Evolutionary conservation across 2,797 vertebrate species (phyloP).

Genomic region (Helarctos malayanus): DNA sequence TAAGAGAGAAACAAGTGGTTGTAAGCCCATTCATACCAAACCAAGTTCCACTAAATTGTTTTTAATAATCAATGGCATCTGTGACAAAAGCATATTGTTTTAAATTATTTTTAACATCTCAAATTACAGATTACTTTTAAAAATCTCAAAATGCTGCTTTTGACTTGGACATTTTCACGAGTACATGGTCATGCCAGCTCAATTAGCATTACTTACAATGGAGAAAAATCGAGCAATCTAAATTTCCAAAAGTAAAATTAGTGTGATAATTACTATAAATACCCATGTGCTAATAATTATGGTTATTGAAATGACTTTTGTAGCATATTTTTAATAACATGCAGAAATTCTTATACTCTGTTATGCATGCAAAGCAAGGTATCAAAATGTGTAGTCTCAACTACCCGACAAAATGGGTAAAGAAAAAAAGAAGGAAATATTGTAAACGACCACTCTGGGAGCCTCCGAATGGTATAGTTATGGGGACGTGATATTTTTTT

Average conservation of each 20-base stretch:
- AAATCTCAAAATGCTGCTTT: not conserved
- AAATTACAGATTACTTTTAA: not conserved
- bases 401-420: not conserved
- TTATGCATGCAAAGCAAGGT: not conserved
- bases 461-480: not conserved
- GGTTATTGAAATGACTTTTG: not conserved
- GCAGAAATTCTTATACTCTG: not conserved
- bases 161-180: slow-evolving; percentile 4
- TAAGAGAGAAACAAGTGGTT: not conserved
- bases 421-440: not conserved
- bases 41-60: not conserved
- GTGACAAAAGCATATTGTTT: not conserved
- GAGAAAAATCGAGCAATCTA: not conserved
- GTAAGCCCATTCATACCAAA: not conserved
- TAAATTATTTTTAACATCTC: not conserved
- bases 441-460: not conserved
- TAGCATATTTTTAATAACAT: not conserved
- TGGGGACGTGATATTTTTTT: not conserved
- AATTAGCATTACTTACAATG: not conserved
- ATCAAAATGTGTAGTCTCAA: not conserved
- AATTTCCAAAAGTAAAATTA: slow-evolving; percentile 37
- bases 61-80: not conserved
- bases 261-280: not conserved
- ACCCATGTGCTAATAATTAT: not conserved
- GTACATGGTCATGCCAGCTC: not conserved